Conservation (phyloP, 2,113 vertebrate species). For the Heptranchias perlo region DNA sequence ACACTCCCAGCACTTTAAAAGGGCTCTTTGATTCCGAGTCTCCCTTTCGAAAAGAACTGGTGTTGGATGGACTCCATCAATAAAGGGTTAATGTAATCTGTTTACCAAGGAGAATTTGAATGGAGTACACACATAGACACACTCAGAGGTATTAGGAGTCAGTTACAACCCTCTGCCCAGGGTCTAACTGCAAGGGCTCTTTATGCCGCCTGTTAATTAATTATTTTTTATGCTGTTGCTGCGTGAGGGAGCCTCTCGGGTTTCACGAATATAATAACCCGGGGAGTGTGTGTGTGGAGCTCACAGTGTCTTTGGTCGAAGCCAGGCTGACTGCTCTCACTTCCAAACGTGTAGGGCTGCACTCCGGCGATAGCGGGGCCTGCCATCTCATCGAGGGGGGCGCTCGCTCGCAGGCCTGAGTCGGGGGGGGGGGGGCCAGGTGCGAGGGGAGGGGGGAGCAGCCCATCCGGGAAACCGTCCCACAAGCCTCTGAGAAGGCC, state of each 20-base stretch:
- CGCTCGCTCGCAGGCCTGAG: too few species aligned
- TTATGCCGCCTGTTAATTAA: not conserved
- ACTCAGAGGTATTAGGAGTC: too few species aligned
- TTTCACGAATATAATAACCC: not conserved
- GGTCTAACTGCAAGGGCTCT: too few species aligned
- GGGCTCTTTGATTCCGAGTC: too few species aligned
- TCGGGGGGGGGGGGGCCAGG: too few species aligned
- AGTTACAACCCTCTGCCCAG: too few species aligned
- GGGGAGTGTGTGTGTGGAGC: not conserved
- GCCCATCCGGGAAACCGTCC: not conserved
- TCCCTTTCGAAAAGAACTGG: not conserved
- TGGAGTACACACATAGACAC: not conserved
- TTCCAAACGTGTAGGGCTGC: not conserved
- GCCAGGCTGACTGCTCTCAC: not conserved
- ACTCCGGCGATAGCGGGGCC: not conserved
- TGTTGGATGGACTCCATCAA: not conserved
- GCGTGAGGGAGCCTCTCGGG: not conserved
- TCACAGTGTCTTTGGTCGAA: not conserved
- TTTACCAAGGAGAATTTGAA: not conserved
- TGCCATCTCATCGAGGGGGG: too few species aligned
- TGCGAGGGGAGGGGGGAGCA: too few species aligned
- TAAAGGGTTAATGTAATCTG: not conserved
- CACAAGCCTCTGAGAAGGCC: too few species aligned
- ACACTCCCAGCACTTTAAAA: not conserved
- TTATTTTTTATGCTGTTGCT: not conserved